phyloP scores from a whole-genome alignment of 1,140 invertebrate species.

The Drosophila murphyi region DNA sequence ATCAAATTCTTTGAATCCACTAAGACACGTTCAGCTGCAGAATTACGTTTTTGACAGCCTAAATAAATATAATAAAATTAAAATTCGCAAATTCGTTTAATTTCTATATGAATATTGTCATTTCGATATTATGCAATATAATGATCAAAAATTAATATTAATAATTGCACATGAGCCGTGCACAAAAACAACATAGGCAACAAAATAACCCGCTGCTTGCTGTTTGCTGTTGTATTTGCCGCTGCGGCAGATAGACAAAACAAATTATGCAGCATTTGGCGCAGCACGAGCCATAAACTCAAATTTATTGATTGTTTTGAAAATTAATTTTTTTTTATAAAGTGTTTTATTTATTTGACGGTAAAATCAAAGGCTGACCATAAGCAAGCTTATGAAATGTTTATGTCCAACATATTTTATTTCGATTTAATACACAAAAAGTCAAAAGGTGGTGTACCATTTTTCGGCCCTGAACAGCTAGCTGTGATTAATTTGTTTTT shows the following conservation, averaged over 20 bases:
- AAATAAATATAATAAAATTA: no score
- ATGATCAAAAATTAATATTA: not conserved
- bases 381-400: constrained; percentile 14
- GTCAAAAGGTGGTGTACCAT: constrained; percentile 50
- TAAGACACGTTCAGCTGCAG: no score
- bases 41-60: no score
- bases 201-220: constrained; percentile 21
- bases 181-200: constrained; percentile 7
- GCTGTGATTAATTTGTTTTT: constrained; percentile 67
- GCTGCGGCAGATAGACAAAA: constrained; percentile 54
- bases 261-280: constrained; percentile 67
- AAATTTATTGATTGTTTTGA: constrained; percentile 80
- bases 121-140: no score
- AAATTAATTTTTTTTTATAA: constrained; percentile 78
- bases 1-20: no score
- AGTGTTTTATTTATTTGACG: constrained; percentile 63
- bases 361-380: constrained; percentile 3
- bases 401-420: constrained; percentile 13
- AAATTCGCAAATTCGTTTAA: no score
- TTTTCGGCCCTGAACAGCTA: not conserved
- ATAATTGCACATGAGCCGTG: constrained; percentile 13
- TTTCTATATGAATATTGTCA: no score
- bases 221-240: no score
- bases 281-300: constrained; percentile 63
- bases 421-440: constrained; percentile 35